Base-by-base conservation (phyloP, 2,888 invertebrate species). In the Julus scandinavius region DNA sequence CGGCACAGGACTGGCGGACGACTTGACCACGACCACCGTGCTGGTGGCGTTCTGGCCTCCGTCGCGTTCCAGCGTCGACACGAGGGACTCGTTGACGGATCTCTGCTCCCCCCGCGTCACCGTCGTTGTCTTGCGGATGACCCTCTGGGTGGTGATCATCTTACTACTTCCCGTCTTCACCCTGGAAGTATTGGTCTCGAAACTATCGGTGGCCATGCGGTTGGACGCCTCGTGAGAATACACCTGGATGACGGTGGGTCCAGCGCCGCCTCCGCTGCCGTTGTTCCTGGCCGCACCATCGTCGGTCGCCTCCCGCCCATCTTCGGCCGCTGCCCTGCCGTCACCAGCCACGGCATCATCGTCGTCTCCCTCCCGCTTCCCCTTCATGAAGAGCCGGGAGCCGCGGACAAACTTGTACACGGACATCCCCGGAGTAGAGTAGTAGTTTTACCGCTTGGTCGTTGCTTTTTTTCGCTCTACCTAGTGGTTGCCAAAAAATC, bases 41-140 rank as follows among this genome's bases (percentile, higher is more conserved):
- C 49, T 83, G 87, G 87, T 87, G 72, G 85, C 85, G 54, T 86
- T 63, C 29, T 72, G 84, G 17, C 87, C 85, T 2, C 83, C 86
- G 11, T 72, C 87, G 54, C 88, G 40, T 29, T 88, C 50, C 38
- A 63, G 41, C 6, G 86, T 85, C 45, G 86, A 88, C 72, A 88
- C 90, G 89, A 91, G 85, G 88, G 96, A 95, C 91, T 97, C 96
- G 63, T 95, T 93, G 49, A 94, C 94, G 90, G 95, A 94, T 91
- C 95, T 95, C 92, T 97, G 97, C 92, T 97, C 97, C 80, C 97
- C 97, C 20, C 97, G 94, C 90, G 96, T 96, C 90, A 97, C 92
- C 2, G 97, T 97, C 58, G 97, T 97, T 91, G 97, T 96, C 92
- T 97, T 97, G 90, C 96, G 94, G 87, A 97, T 95, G 90, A 97